A percentile compares a stretch with the other conserved stretches of the same genome.
phyloP scores from a whole-genome alignment of 2,113 vertebrate species.

The Gobius niger region DNA sequence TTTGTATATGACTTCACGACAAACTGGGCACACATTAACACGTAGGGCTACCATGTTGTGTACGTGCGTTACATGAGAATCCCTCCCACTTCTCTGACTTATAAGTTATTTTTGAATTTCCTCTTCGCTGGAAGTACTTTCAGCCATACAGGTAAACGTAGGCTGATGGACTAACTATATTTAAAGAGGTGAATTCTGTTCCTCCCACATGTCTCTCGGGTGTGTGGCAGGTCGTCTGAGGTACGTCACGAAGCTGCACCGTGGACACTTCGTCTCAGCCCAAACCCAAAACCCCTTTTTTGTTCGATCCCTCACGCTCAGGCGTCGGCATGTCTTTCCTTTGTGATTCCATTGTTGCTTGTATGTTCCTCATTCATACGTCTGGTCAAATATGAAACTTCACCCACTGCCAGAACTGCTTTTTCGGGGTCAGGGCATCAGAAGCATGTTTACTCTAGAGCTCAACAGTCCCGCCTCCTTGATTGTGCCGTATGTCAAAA shows the following conservation, averaged over 20 bases:
- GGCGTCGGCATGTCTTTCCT: not conserved
- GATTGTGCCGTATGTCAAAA: no score
- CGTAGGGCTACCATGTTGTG: not conserved
- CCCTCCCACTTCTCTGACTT: conserved; percentile 9
- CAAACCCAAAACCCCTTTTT: not conserved
- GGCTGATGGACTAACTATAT: conserved; percentile 4
- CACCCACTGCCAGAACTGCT: no score
- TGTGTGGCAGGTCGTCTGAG: conserved; percentile 82
- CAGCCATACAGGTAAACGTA: conserved; percentile 2
- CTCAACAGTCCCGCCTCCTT: no score
- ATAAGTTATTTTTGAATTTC: conserved; percentile 20
- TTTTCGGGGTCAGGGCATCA: no score
- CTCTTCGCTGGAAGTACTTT: conserved; percentile 12
- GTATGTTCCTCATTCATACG: no score
- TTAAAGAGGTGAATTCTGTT: conserved; percentile 48
- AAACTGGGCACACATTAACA: not conserved
- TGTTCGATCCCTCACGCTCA: not conserved
- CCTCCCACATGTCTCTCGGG: conserved; percentile 82
- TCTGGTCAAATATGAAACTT: no score
- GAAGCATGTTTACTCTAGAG: no score
- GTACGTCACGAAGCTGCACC: conserved; percentile 78
- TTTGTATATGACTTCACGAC: not conserved
- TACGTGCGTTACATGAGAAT: conserved; percentile 3
- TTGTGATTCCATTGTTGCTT: no score
- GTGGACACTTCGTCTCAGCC: not conserved